Percentiles rank a stretch among this genome's conserved stretches.
Evolutionary conservation across 2,113 vertebrate genomes (phyloP).

Genomic region (Xerus inauris): DNA sequence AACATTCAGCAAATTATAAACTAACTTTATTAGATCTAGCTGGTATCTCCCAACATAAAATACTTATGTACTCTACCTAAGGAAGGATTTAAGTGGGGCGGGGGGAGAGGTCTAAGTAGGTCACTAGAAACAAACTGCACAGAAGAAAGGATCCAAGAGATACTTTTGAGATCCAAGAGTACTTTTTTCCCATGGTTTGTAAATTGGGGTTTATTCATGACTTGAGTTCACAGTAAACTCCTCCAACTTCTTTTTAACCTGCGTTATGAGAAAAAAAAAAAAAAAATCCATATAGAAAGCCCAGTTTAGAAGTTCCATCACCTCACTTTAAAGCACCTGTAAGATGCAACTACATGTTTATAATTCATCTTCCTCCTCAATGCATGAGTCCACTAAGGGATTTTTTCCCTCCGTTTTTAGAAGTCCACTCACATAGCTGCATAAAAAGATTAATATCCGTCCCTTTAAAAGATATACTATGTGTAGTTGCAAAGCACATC

Average conservation of each 20-base stretch:
- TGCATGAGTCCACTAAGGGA: background rate
- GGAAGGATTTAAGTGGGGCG: background rate
- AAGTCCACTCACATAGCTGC: background rate
- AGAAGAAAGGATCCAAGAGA: background rate
- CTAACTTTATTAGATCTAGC: constrained; percentile 1
- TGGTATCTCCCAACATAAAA: background rate
- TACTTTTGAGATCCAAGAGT: background rate
- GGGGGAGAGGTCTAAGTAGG: background rate
- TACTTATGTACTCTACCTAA: background rate
- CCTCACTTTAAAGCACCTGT: background rate
- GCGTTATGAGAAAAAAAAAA: background rate
- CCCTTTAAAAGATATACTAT: background rate
- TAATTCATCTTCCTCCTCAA: background rate
- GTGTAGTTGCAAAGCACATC: background rate
- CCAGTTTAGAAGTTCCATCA: background rate
- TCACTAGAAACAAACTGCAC: background rate
- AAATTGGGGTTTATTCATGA: background rate
- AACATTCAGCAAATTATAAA: background rate
- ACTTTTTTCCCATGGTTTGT: background rate
- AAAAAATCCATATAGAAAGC: background rate
- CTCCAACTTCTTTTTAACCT: background rate
- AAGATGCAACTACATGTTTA: background rate
- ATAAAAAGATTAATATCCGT: background rate
- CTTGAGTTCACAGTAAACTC: background rate
- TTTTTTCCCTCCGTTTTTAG: background rate